A percentile compares a stretch with the other conserved stretches of the same genome.
phyloP scores from a whole-genome alignment of 2,797 vertebrate genomes.

The Sebastes steindachneri region DNA sequence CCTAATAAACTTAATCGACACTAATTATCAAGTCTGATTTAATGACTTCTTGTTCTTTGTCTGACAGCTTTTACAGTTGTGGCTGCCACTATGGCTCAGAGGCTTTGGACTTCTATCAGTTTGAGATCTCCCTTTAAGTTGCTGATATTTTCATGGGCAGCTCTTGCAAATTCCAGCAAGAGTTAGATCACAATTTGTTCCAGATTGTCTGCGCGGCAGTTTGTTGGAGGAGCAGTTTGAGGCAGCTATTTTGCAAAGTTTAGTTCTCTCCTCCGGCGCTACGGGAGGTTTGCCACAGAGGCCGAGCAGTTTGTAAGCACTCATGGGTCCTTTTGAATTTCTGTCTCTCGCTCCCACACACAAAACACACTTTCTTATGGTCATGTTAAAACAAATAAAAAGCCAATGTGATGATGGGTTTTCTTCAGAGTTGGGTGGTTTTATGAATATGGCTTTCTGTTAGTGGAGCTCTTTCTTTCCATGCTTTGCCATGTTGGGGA shows the following conservation, averaged over 20 bases:
- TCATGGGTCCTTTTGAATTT: constrained; percentile 54
- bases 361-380: constrained; percentile 12
- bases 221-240: constrained; percentile 49
- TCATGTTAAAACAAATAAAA: constrained; percentile 41
- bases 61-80: constrained; percentile 6
- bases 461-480: background rate
- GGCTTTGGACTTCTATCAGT: background rate
- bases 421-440: constrained; percentile 1
- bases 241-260: constrained; percentile 58
- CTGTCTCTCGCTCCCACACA: background rate
- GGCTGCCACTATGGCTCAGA: background rate
- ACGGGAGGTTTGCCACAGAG: constrained; percentile 62
- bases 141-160: constrained; percentile 50
- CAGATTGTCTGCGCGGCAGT: constrained; percentile 55
- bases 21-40: constrained; percentile 22
- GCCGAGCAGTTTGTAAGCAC: constrained; percentile 58
- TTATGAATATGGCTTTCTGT: constrained; percentile 8
- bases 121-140: background rate
- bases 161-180: constrained; percentile 44
- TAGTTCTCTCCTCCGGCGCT: constrained; percentile 30
- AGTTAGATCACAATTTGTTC: constrained; percentile 65
- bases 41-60: constrained; percentile 5
- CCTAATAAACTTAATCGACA: background rate
- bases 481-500: background rate
- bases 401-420: constrained; percentile 4